Evolutionary conservation across 2,888 invertebrate genomes (phyloP).

Genomic region (Agonopterix alstromeriana): DNA sequence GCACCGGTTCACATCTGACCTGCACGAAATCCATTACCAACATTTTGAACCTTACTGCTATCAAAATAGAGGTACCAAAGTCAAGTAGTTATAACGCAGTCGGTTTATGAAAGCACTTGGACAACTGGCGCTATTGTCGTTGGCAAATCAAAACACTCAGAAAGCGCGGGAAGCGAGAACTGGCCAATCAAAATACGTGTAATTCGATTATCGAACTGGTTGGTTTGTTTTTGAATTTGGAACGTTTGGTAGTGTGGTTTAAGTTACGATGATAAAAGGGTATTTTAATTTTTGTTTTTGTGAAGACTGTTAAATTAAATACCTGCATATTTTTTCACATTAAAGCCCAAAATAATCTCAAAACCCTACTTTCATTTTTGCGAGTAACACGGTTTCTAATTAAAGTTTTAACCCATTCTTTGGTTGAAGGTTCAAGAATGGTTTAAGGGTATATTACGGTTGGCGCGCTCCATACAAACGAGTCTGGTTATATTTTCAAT

Average conservation of each 20-base stretch:
- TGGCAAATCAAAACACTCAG: conserved; percentile 63
- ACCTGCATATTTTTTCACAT: too few relatives aligned
- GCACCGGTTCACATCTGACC: conserved; percentile 47
- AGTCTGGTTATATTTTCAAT: too few relatives aligned
- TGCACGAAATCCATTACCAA: conserved; percentile 9
- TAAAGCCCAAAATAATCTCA: too few relatives aligned
- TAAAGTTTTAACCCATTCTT: too few relatives aligned
- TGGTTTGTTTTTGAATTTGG: conserved; percentile 26
- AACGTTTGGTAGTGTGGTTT: background rate
- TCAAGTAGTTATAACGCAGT: conserved; percentile 17
- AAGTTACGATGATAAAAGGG: too few relatives aligned
- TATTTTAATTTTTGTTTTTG: too few relatives aligned
- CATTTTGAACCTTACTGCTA: conserved; percentile 16
- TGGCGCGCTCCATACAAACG: too few relatives aligned
- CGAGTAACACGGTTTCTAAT: too few relatives aligned
- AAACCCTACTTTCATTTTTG: too few relatives aligned
- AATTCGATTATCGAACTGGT: conserved; percentile 54
- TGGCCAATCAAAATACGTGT: conserved; percentile 66
- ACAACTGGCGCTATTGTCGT: conserved; percentile 58
- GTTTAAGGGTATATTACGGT: too few relatives aligned
- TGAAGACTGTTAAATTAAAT: too few relatives aligned
- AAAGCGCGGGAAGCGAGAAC: conserved; percentile 42
- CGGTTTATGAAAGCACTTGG: conserved; percentile 60
- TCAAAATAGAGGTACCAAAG: conserved; percentile 3
- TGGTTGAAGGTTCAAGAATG: too few relatives aligned